Conservation (phyloP, 2,113 vertebrate genomes). For the Cathartes aura region DNA sequence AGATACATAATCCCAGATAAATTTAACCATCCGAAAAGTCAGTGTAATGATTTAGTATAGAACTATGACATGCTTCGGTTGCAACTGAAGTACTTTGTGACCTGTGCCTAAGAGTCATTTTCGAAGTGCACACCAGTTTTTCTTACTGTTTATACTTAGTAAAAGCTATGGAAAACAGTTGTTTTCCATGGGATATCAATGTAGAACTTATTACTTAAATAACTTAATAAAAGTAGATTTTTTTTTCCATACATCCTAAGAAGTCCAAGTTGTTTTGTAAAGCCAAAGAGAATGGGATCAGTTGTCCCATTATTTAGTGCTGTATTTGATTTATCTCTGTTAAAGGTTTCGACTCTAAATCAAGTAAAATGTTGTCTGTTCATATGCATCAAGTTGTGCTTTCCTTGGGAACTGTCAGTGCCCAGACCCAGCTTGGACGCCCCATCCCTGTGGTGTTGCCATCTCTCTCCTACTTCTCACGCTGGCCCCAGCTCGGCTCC, state of each 20-base stretch:
- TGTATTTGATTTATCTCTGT: not conserved
- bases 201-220: not conserved
- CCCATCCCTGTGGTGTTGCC: not conserved
- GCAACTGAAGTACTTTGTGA: not conserved
- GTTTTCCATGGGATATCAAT: not conserved
- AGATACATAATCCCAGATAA: not conserved
- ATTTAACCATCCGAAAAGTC: not conserved
- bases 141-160: not conserved
- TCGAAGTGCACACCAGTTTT: not conserved
- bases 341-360: not conserved
- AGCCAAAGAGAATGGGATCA: not conserved
- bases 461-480: not conserved
- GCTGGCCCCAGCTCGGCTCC: not conserved
- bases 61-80: not conserved
- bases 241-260: not conserved
- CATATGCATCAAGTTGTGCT: not conserved
- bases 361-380: not conserved
- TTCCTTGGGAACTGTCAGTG: not conserved
- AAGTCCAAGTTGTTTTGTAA: not conserved
- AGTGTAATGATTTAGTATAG: not conserved
- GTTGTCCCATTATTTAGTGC: not conserved
- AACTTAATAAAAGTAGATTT: not conserved
- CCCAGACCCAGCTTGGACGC: not conserved
- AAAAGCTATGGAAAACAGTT: not conserved
- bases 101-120: not conserved